phyloP scores from a whole-genome alignment of 37 sponge, comb jelly and placozoan species.

The Axinella damicornis region DNA sequence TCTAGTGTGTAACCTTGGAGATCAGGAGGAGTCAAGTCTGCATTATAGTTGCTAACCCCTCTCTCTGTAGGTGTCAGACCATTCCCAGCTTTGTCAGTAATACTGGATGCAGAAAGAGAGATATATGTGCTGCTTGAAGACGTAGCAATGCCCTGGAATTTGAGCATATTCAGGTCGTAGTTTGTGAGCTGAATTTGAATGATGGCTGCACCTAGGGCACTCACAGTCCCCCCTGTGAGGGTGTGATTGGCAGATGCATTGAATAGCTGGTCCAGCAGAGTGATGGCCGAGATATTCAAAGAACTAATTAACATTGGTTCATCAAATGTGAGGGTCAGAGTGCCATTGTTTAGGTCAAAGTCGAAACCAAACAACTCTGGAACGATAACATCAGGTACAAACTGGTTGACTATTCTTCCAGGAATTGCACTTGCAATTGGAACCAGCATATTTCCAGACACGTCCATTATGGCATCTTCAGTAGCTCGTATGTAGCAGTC shows the following conservation, averaged over 20 bases:
- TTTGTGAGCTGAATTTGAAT: conserved; percentile 47
- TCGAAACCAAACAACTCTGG: conserved; percentile 58
- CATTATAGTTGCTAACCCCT: conserved; percentile 17
- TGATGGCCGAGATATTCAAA: conserved; percentile 61
- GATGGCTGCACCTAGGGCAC: background rate
- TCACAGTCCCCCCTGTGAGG: conserved; percentile 57
- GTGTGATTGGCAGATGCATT: conserved; percentile 32
- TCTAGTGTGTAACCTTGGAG: conserved; percentile 57
- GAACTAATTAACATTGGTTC: conserved; percentile 73
- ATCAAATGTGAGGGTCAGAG: conserved; percentile 76
- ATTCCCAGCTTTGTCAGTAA: conserved; percentile 67
- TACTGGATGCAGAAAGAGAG: conserved; percentile 32
- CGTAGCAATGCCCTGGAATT: conserved; percentile 58
- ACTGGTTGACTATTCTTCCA: conserved; percentile 69
- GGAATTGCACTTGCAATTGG: conserved; percentile 68
- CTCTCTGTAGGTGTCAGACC: background rate
- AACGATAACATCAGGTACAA: conserved; percentile 53
- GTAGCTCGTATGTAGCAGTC: conserved; percentile 81
- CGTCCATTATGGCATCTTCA: conserved; percentile 55
- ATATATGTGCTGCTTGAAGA: conserved; percentile 53
- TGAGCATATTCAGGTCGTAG: conserved; percentile 73
- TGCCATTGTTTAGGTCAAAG: conserved; percentile 78
- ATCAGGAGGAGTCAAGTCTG: conserved; percentile 73
- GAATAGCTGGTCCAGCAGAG: conserved; percentile 36
- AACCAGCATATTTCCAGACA: conserved; percentile 60